phyloP scores from a whole-genome alignment of 2,797 vertebrate genomes.

The Sebastes nivosus region DNA sequence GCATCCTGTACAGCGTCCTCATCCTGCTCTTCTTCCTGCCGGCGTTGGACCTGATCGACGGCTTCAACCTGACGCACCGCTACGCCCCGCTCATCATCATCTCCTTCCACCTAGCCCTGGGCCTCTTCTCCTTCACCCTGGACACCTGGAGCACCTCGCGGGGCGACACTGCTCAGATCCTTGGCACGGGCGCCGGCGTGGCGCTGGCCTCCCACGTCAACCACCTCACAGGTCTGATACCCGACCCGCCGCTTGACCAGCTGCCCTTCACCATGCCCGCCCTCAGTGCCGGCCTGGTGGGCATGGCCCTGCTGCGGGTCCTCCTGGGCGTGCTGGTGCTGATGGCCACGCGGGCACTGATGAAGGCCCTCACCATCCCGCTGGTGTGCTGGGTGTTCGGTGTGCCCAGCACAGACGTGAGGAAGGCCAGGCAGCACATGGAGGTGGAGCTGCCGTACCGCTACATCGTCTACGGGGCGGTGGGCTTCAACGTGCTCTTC shows the following conservation, averaged over 20 bases:
- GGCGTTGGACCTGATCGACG: conserved; percentile 88
- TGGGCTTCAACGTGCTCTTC: conserved; percentile 91
- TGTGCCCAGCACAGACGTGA: conserved; percentile 81
- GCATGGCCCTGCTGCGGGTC: conserved; percentile 79
- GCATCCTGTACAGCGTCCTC: conserved; percentile 90
- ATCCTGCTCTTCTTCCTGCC: conserved; percentile 91
- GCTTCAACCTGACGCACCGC: conserved; percentile 88
- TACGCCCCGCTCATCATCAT: conserved; percentile 90
- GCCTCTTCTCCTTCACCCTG: conserved; percentile 94
- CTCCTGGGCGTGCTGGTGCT: conserved; percentile 87
- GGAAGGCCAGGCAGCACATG: conserved; percentile 92
- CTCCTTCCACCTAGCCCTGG: conserved; percentile 88
- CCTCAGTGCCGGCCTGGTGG: conserved; percentile 78
- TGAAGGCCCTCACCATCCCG: conserved; percentile 91
- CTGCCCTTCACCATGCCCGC: conserved; percentile 83
- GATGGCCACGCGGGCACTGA: conserved; percentile 80
- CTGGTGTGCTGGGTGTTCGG: conserved; percentile 85
- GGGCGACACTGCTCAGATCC: conserved; percentile 95
- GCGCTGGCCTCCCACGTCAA: conserved; percentile 90
- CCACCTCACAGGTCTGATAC: conserved; percentile 82
- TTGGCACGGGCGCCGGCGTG: conserved; percentile 93
- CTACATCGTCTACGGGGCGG: conserved; percentile 89
- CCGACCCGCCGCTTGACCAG: conserved; percentile 77
- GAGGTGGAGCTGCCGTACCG: conserved; percentile 96
- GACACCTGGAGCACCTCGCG: conserved; percentile 98